These are phyloP conservation scores for Urocyon cinereoargenteus DNA, from an alignment of 2,797 vertebrate species.

Conservation along the genomic window DNA sequence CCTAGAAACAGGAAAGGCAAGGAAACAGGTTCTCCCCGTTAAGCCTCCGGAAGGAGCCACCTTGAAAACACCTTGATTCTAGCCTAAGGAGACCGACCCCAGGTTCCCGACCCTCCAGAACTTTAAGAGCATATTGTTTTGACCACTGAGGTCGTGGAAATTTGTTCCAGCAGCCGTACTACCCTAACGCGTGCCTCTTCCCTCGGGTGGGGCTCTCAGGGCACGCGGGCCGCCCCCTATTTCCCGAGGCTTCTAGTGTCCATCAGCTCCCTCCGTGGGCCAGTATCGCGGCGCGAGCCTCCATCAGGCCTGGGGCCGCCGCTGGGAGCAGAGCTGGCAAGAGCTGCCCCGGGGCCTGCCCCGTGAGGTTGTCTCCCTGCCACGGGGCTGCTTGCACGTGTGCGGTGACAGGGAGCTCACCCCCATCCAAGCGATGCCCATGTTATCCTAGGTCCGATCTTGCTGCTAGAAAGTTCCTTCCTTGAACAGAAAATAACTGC, in stretches of 20 bases:
- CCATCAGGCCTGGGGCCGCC: accelerated
- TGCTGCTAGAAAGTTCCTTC: background rate
- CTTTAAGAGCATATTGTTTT: accelerated
- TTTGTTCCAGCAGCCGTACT: accelerated
- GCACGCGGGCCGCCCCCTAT: accelerated
- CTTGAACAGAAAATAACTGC: background rate
- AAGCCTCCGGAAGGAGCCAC: background rate
- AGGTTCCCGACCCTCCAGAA: background rate
- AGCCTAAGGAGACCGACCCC: background rate
- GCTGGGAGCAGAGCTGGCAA: accelerated
- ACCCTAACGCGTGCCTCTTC: accelerated
- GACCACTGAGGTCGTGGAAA: accelerated
- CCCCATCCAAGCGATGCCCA: accelerated
- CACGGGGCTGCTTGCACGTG: accelerated
- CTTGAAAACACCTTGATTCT: accelerated
- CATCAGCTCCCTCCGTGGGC: accelerated
- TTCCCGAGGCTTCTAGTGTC: background rate
- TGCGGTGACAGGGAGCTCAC: accelerated
- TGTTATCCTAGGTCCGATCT: background rate
- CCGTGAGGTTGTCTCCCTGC: accelerated
- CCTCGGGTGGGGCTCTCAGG: accelerated
- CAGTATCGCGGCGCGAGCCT: accelerated
- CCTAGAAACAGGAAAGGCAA: accelerated
- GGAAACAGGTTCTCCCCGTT: background rate
- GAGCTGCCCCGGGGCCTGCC: too few species aligned